These are phyloP conservation scores for Atractosteus spatula DNA, from an alignment of 2,113 vertebrate species.

Conservation along the genomic window DNA sequence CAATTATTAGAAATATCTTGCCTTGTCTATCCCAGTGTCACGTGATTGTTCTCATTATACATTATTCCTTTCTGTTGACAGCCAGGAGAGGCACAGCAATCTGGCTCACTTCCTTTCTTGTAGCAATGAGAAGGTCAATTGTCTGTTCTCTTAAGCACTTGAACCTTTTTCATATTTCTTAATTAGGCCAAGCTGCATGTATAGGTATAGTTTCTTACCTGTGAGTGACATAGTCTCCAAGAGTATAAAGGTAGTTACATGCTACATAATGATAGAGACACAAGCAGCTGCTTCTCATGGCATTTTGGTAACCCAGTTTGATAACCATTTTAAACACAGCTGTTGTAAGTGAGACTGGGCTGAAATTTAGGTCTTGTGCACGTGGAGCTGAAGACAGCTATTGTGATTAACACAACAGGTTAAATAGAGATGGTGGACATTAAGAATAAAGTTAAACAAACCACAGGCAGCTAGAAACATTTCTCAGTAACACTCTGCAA, in stretches of 20 bases:
- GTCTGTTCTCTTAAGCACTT: constrained; percentile 59
- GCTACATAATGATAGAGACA: neutral
- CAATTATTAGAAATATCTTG: constrained; percentile 62
- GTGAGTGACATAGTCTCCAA: constrained; percentile 19
- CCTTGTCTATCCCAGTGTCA: constrained; percentile 44
- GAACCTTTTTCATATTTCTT: constrained; percentile 69
- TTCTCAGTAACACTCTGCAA: no score
- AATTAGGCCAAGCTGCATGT: constrained; percentile 66
- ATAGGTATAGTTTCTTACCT: constrained; percentile 41
- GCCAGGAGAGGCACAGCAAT: constrained; percentile 28
- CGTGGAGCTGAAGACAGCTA: no score
- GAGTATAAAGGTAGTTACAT: neutral
- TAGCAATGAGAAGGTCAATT: constrained; percentile 66
- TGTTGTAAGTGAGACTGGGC: no score
- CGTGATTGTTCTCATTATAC: constrained; percentile 57
- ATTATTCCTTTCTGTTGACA: constrained; percentile 47
- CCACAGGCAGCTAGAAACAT: no score
- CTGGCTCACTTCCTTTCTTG: constrained; percentile 28
- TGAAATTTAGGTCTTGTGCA: no score
- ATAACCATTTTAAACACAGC: neutral
- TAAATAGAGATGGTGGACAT: no score
- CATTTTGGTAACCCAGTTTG: neutral
- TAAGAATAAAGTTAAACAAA: no score
- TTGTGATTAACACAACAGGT: no score
- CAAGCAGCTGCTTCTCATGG: constrained; percentile 1